Base-by-base conservation (phyloP, 2,113 vertebrate species). In the Macheiramphus alcinus region DNA sequence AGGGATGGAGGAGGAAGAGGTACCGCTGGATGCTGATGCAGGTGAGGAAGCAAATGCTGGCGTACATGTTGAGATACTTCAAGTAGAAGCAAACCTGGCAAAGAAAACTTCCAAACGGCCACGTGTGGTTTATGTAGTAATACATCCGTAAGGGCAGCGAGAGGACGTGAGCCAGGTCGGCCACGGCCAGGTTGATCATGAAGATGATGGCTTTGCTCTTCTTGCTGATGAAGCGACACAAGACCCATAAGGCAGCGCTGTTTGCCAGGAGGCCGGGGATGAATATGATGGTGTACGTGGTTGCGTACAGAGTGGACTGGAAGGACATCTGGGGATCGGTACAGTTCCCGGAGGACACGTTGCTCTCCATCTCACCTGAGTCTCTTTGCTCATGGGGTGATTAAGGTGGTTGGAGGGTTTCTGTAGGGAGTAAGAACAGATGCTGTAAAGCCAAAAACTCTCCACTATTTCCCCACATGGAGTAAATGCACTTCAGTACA, bases 41-140 rank as follows among this genome's bases (percentile, higher is more conserved):
- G 66, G 96, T 99, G 96, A 99, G 98, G 96, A 99, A 99, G 63
- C 93, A 92, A 22, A 99, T 99, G 92, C 99, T 98, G 3, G 99
- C 98, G 1, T 99, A 99, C 99, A 99, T 99, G 98, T 99, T 99
- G 80, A 99, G 98, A 58, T 98, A 99, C 72, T 99, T 99, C 40
- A 99, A 97, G 95, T 99, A 99, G 97, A 99, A 99, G 92, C 99
- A 99, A 52, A 99, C 52, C 96, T 99, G 95, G 93, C 99, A 99
- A 20, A 99, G 15, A 17, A 87, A 86, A 4, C 50, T 95, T 34
- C 98, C 98, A 1, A 99, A 99, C 0, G 98, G 99, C 99, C 99
- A 99, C 3, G 2, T 66, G 63, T 97, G 97, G 27, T 94, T 98
- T 67, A 98, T 96, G 94, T 99, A 99, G 94, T 99, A 99, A 72